Percentiles rank a stretch among this genome's conserved stretches.
Conservation (phyloP, 2,113 vertebrate species). For the Cisticola juncidis region DNA sequence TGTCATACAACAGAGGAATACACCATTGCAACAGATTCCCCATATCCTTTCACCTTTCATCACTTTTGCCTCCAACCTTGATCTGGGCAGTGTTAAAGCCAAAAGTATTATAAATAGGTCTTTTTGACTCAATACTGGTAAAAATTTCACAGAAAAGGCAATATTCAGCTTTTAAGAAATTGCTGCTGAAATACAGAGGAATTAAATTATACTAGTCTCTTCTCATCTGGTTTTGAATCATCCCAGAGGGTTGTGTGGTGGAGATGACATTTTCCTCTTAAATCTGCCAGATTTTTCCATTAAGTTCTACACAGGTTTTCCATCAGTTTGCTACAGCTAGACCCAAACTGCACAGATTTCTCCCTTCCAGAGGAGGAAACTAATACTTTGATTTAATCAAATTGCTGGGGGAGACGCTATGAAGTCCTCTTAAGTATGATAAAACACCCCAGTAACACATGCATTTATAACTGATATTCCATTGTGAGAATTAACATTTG, state of each 20-base stretch:
- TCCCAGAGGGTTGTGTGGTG: not conserved
- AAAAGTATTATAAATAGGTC: not conserved
- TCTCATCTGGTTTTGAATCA: slow-evolving; percentile 25
- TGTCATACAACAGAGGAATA: not conserved
- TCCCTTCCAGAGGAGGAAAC: not conserved
- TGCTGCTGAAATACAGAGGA: not conserved
- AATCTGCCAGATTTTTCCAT: slow-evolving; percentile 23
- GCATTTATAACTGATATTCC: not conserved
- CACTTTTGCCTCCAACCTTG: not conserved
- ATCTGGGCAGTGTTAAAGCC: not conserved
- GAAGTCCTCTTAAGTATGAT: slow-evolving; percentile 32
- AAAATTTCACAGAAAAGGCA: not conserved
- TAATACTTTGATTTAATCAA: slow-evolving; percentile 12
- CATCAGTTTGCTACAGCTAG: not conserved
- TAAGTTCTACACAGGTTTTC: not conserved
- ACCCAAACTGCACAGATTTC: not conserved
- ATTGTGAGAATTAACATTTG: slow-evolving; percentile 38
- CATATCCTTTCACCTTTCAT: not conserved
- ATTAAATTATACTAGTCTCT: slow-evolving; percentile 13
- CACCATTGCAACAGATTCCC: not conserved
- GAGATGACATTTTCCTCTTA: not conserved
- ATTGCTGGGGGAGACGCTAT: not conserved
- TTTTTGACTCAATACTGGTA: not conserved
- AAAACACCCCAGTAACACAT: slow-evolving; percentile 15
- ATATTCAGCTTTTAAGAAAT: slow-evolving; percentile 30